phyloP scores from a whole-genome alignment of 2,113 vertebrate genomes.

The Mesoclemmys tuberculata region DNA sequence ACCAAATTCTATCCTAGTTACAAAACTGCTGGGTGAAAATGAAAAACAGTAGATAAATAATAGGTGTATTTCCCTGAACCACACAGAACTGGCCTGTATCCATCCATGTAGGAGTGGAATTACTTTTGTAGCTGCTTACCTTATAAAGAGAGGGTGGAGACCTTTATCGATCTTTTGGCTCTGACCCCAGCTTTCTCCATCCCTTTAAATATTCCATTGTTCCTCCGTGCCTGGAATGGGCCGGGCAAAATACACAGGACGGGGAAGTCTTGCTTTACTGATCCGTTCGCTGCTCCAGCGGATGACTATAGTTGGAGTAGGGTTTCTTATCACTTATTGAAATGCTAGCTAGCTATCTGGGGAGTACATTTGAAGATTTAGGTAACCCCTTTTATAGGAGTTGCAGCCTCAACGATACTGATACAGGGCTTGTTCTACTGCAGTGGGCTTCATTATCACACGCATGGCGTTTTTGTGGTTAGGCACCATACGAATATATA shows the following conservation, averaged over 20 bases:
- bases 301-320: background rate
- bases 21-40: background rate
- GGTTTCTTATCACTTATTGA: background rate
- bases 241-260: no score
- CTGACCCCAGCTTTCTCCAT: background rate
- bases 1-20: background rate
- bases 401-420: background rate
- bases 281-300: background rate
- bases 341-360: background rate
- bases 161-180: background rate
- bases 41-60: background rate
- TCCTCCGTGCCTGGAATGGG: no score
- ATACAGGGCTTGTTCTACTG: background rate
- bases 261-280: background rate
- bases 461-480: no score
- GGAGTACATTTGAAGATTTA: background rate
- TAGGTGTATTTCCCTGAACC: background rate
- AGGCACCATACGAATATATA: no score
- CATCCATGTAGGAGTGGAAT: accelerated
- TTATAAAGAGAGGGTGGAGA: background rate
- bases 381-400: background rate
- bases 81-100: background rate
- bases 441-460: no score
- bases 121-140: background rate
- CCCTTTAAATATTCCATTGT: no score